These are phyloP conservation scores for Catocala sponsa DNA, from an alignment of 2,888 invertebrate species.

Conservation along the genomic window DNA sequence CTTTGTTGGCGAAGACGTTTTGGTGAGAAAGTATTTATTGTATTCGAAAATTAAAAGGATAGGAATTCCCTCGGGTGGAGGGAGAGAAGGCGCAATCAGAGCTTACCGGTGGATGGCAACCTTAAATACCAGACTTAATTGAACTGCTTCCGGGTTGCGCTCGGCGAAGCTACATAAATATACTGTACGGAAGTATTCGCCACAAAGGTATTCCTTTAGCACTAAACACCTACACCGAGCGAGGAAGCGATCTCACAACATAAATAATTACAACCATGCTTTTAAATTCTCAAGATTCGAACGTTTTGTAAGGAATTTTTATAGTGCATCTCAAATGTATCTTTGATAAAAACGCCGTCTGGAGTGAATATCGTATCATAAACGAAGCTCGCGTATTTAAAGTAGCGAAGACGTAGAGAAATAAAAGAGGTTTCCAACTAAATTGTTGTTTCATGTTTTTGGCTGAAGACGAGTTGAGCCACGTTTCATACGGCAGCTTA, in stretches of 20 bases:
- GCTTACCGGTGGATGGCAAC: constrained; percentile 80
- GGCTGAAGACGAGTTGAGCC: constrained; percentile 61
- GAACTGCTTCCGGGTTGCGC: constrained; percentile 83
- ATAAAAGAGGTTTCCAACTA: constrained; percentile 57
- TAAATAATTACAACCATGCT: constrained; percentile 44
- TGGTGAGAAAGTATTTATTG: constrained; percentile 80
- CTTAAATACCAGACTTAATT: constrained; percentile 88
- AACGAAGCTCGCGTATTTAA: constrained; percentile 62
- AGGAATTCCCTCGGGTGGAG: constrained; percentile 70
- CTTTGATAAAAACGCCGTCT: constrained; percentile 57
- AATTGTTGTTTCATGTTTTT: constrained; percentile 72
- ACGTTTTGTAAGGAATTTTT: constrained; percentile 42
- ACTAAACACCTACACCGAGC: constrained; percentile 61
- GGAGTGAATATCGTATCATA: constrained; percentile 60
- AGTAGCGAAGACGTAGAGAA: constrained; percentile 59
- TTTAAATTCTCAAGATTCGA: constrained; percentile 41
- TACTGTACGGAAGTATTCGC: constrained; percentile 76
- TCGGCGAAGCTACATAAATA: constrained; percentile 79
- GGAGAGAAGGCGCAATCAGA: constrained; percentile 80
- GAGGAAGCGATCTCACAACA: constrained; percentile 46
- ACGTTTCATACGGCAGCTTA: constrained; percentile 68
- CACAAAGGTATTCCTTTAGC: constrained; percentile 78
- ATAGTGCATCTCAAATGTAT: constrained; percentile 56
- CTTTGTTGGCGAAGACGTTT: constrained; percentile 65
- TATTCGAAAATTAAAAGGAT: constrained; percentile 85